These are phyloP conservation scores for Stichopus horrens DNA, from an alignment of 53 echinoderm and acorn worm species.

Conservation along the genomic window DNA sequence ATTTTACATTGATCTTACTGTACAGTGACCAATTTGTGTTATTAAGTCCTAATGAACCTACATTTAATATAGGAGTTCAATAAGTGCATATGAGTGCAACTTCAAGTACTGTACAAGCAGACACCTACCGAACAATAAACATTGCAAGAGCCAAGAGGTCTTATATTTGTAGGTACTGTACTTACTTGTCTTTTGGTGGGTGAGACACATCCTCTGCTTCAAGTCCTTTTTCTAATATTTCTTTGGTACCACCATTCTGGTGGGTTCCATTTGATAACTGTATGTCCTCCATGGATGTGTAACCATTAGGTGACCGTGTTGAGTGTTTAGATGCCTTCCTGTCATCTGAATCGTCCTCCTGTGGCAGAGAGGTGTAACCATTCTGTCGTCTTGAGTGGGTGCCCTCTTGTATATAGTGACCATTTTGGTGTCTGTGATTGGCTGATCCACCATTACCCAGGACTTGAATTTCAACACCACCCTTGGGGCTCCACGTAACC, in stretches of 20 bases:
- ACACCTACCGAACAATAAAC: too few relatives aligned
- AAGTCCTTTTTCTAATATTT: conserved; percentile 6
- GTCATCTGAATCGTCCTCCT: conserved; percentile 9
- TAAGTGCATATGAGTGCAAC: too few relatives aligned
- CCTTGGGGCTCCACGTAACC: conserved; percentile 24
- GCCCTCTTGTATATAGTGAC: not conserved
- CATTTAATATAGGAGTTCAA: too few relatives aligned
- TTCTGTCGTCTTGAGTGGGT: conserved; percentile 17
- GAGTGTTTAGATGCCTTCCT: not conserved
- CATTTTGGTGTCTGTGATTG: conserved; percentile 26
- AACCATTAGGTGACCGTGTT: conserved; percentile 7
- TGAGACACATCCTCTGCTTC: not conserved
- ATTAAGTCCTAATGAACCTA: too few relatives aligned
- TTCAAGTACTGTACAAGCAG: too few relatives aligned
- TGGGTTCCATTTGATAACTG: conserved; percentile 7
- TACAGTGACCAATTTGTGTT: too few relatives aligned
- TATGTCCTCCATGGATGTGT: conserved; percentile 28
- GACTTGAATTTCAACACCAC: conserved; percentile 24
- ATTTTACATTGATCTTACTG: too few relatives aligned
- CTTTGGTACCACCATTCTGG: conserved; percentile 23
- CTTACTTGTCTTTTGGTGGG: conserved; percentile 30
- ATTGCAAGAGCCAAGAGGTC: too few relatives aligned
- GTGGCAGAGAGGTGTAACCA: conserved; percentile 23
- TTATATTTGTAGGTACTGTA: not conserved
- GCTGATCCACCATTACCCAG: conserved; percentile 15